These are phyloP conservation scores for Poliocrania exsul DNA, from an alignment of 2,797 vertebrate genomes.

Conservation along the genomic window DNA sequence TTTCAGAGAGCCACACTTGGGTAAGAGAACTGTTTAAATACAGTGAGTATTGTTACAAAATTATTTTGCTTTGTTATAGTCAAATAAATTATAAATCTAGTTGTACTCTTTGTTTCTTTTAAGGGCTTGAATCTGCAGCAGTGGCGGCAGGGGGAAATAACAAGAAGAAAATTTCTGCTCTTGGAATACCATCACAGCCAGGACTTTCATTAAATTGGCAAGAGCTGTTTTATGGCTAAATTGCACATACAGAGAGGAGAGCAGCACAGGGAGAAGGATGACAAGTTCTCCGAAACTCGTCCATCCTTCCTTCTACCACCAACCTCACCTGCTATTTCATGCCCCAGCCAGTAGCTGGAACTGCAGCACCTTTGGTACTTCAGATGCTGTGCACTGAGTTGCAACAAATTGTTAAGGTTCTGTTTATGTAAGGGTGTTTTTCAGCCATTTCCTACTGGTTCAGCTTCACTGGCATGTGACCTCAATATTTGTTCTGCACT, in stretches of 20 bases:
- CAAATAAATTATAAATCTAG: not conserved
- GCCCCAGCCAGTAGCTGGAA: not conserved
- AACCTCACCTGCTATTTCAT: not conserved
- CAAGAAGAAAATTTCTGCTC: not conserved
- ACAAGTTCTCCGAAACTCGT: not conserved
- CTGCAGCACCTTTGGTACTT: not conserved
- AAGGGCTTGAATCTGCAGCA: not conserved
- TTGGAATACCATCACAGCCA: not conserved
- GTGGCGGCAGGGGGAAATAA: rapidly evolving
- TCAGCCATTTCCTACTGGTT: not conserved
- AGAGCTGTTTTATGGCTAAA: not conserved
- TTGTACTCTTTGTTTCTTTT: not conserved
- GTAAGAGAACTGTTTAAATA: not conserved
- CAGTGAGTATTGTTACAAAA: not conserved
- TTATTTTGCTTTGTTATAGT: not conserved
- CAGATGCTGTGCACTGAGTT: not conserved
- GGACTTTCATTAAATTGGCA: not conserved
- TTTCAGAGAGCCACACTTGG: rapidly evolving
- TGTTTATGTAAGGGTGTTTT: not conserved
- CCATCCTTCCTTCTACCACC: not conserved
- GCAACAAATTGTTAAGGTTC: not conserved
- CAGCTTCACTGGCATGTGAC: not conserved
- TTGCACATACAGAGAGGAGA: not conserved
- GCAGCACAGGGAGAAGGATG: not conserved
- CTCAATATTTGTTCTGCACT: not conserved